Evolutionary conservation across 2,797 vertebrate genomes (phyloP).

Genomic region (Pipistrellus nathusii): DNA sequence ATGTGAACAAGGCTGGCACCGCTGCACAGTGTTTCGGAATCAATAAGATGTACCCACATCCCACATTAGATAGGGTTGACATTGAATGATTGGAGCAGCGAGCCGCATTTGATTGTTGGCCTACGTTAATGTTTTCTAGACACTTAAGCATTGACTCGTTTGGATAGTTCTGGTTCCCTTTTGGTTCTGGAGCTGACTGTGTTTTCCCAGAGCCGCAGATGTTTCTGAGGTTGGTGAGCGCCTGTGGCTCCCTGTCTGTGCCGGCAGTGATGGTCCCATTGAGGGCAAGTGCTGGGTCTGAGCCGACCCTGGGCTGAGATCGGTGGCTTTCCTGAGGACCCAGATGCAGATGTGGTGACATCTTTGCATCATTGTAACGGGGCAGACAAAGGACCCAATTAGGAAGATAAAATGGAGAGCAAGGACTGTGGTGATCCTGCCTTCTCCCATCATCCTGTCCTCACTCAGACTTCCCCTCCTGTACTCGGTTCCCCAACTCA

Average conservation of each 20-base stretch:
- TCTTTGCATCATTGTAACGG: neutral
- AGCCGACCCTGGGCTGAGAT: neutral
- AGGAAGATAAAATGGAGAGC: neutral
- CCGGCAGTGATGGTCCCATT: neutral
- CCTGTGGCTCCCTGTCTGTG: neutral
- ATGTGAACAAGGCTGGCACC: neutral
- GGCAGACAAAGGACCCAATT: neutral
- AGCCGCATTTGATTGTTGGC: neutral
- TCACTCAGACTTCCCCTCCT: neutral
- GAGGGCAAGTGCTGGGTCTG: neutral
- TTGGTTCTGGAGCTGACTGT: neutral
- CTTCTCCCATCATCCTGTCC: neutral
- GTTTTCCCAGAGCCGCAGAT: neutral
- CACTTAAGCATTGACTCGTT: neutral
- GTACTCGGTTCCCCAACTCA: neutral
- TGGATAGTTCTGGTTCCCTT: slow-evolving; percentile 21
- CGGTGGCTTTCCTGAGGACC: neutral
- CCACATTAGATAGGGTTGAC: neutral
- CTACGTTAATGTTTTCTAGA: neutral
- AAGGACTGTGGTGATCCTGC: neutral
- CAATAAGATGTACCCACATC: neutral
- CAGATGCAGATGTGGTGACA: neutral
- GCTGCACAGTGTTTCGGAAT: neutral
- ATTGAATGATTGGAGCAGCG: neutral
- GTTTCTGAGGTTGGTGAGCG: neutral